Evolutionary conservation across 2,113 vertebrate species (phyloP).

Genomic region (Cathartes aura): DNA sequence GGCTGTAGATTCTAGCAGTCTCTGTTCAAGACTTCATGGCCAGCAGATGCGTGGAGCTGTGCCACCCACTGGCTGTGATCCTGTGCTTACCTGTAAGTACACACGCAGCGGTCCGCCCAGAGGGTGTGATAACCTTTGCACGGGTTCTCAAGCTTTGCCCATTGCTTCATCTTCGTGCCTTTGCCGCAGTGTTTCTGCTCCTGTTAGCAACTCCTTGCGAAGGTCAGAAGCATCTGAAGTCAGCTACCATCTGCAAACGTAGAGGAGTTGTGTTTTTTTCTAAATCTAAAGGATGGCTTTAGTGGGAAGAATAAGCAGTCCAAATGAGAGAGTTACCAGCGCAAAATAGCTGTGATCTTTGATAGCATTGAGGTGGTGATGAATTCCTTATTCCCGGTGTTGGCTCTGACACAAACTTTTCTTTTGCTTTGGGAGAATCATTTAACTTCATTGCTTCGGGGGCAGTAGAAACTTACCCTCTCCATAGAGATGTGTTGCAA

Average conservation of each 20-base stretch:
- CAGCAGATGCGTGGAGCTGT: neutral
- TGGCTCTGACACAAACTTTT: neutral
- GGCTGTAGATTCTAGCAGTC: neutral
- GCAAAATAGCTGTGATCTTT: neutral
- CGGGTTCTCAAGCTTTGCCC: neutral
- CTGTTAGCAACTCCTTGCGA: accelerated
- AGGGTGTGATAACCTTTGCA: neutral
- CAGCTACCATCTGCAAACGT: neutral
- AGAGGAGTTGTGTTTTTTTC: neutral
- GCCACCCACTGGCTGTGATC: neutral
- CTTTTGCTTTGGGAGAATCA: neutral
- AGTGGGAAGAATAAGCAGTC: neutral
- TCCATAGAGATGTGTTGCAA: neutral
- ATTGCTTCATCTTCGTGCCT: neutral
- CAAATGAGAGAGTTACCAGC: neutral
- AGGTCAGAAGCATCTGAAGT: neutral
- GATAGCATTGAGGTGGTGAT: neutral
- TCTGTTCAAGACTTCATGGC: neutral
- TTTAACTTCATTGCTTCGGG: neutral
- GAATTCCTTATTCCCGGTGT: neutral
- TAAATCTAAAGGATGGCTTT: neutral
- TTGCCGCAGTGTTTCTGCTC: neutral
- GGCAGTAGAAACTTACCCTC: neutral
- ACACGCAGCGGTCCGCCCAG: accelerated
- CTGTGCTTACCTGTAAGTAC: neutral